These are phyloP conservation scores for Rhynchotus rufescens DNA, from an alignment of 2,797 vertebrate genomes.

Conservation along the genomic window DNA sequence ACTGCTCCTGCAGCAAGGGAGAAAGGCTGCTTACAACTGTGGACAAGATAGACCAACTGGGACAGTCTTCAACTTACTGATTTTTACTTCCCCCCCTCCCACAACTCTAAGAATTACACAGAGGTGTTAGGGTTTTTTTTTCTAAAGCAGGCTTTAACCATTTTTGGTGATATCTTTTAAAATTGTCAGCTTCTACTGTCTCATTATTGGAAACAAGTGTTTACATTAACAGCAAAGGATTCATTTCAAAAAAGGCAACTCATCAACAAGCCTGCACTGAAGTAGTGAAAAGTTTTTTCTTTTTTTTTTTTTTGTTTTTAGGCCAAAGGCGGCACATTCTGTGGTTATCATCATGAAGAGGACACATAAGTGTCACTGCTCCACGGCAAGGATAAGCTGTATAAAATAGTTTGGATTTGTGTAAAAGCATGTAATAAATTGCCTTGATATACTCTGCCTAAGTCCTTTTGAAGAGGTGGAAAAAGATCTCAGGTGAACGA, in stretches of 20 bases:
- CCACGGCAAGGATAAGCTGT: background rate
- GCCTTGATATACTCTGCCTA: background rate
- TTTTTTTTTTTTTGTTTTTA: slow-evolving; percentile 37
- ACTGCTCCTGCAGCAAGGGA: too few species aligned
- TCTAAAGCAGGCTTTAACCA: rapidly evolving
- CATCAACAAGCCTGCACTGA: rapidly evolving
- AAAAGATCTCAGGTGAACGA: background rate
- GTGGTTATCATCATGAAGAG: slow-evolving; percentile 22
- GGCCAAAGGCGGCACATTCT: slow-evolving; percentile 62
- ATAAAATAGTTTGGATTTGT: background rate
- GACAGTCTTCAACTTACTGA: too few species aligned
- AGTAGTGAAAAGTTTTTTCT: background rate
- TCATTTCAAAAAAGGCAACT: background rate
- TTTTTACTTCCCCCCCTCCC: too few species aligned
- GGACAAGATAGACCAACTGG: too few species aligned
- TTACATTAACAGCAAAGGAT: rapidly evolving
- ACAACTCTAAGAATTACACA: rapidly evolving
- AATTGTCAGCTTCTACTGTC: rapidly evolving
- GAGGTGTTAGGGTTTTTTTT: rapidly evolving
- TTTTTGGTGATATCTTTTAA: rapidly evolving
- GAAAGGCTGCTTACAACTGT: rapidly evolving
- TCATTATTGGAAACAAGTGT: rapidly evolving
- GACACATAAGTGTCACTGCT: background rate
- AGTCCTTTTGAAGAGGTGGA: background rate
- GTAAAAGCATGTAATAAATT: slow-evolving; percentile 38